Base-by-base conservation (phyloP, 2,113 vertebrate species). In the Ceyx melanurus region DNA sequence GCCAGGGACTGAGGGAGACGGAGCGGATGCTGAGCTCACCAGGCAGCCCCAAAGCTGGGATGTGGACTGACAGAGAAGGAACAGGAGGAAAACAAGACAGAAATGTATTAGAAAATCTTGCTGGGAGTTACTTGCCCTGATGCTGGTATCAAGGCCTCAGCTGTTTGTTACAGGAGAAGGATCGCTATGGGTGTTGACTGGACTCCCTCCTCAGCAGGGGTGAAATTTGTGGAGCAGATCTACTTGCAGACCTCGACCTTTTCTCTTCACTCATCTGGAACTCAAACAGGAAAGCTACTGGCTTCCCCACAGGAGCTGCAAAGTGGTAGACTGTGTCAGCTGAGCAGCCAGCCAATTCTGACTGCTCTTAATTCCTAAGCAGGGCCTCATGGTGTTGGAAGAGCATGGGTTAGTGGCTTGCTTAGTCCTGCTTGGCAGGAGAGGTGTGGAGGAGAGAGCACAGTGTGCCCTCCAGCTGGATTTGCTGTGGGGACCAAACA, bases 11-110 rank as follows among this genome's bases (percentile, higher is more conserved):
- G 53, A 1, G 4, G 57, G 74, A 79, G 75, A 13, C 1, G 6
- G 33, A 35, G 73, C n/a, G 54, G 42, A 29, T n/a, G 51, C 80
- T 74, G 35, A 0, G 5, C 50, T 77, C 1, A 0, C 57, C 43
- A 60, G 64, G 76, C 83, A 80, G 83, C 43, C 71, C 57, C 0
- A 0, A 42, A 0, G 0, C 46, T 48, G 79, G 33, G 42, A 45
- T 53, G 33, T 37, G 71, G 40, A 20, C 28, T 29, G 46, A 65
- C 31, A 17, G 20, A 22, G 61, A 54, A 64, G 14, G 74, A 77
- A 22, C 22, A n/a, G n/a, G 61, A 74, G 28, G 86, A 72, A 75
- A 43, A 40, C 7, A 3, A 64, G 56, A 65, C 56, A 67, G 13
- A 1, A 1, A 3, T 42, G 37, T 22, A 4, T 43, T 76, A 66